Base-by-base conservation (phyloP, 1,140 invertebrate genomes). In the Cataglyphis hispanica region DNA sequence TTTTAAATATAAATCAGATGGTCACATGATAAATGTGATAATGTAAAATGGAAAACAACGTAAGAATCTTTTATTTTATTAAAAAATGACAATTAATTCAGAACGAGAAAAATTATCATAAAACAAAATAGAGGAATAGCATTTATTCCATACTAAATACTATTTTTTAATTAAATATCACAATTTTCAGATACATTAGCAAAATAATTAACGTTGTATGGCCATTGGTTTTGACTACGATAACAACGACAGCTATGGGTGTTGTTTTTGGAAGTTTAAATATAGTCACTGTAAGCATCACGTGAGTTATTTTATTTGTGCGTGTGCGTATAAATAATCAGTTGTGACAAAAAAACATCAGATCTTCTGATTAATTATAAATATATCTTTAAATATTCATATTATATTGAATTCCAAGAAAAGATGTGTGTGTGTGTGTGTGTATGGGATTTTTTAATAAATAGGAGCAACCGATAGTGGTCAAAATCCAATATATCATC, bases 201-300 rank as follows among this genome's bases (percentile, higher is more conserved):
- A 53, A 74, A 56, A 46, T 89, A 0, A 77, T 13, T 22, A 16
- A 0, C 11, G 34, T 43, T 1, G 40, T 86, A 16, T 72, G 43
- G 2, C 69, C 81, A 31, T 10, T 92, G 10, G 27, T 88, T 34
- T 63, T 89, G 0, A 43, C 74, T n/a, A 91, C 88, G 0, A 64
- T 89, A n/a, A 27, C 61, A 1, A 86, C 87, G n/a, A 76, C 86
- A 13, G 80, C 67, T 1, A 7, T 84, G 0, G 87, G 80, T 1
- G 69, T 88, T 13, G 75, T 90, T 40, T 92, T 90, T 61, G 90
- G 90, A 46, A 87, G 90, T 58, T 85, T 92, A n/a, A 88, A 92
- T 50, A 34, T 92, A 0, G 60, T 92, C 16, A 84, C 86, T 27
- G 92, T 93, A 85, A 87, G 85, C 86, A 60, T 1, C 3, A 34